phyloP scores from a whole-genome alignment of 1,140 invertebrate genomes.

The Zaprionus inermis region DNA sequence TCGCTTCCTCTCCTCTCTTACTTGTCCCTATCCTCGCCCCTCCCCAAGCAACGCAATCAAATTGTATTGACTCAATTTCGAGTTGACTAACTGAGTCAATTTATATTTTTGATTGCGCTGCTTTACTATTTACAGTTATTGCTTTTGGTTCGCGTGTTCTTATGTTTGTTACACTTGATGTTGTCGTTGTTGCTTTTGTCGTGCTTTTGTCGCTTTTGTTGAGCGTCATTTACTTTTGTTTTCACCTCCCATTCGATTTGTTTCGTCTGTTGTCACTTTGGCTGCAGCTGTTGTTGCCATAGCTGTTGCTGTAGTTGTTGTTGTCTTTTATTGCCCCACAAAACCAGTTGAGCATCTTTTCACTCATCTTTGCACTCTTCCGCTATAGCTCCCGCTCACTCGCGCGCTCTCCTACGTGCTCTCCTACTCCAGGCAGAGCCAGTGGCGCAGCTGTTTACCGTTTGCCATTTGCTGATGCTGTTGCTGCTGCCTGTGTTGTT shows the following conservation, averaged over 20 bases:
- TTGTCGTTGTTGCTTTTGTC: constrained; percentile 26
- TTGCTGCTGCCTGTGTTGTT: constrained; percentile 50
- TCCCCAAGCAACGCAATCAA: constrained; percentile 15
- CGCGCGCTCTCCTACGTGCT: not conserved
- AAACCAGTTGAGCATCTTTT: constrained; percentile 69
- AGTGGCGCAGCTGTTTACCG: constrained; percentile 54
- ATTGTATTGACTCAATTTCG: constrained; percentile 43
- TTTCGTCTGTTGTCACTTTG: constrained; percentile 33
- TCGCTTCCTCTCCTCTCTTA: not conserved
- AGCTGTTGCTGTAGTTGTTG: constrained; percentile 25
- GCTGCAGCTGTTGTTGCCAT: constrained; percentile 7
- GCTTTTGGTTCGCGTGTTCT: constrained; percentile 15
- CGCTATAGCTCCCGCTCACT: not conserved
- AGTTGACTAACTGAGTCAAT: constrained; percentile 81
- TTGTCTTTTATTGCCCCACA: constrained; percentile 61
- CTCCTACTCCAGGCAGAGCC: not conserved
- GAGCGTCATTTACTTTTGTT: constrained; percentile 68
- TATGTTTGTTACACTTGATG: constrained; percentile 32
- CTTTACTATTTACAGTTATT: constrained; percentile 40
- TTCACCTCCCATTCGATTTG: constrained; percentile 54
- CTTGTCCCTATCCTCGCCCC: too few relatives aligned
- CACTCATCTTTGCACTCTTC: constrained; percentile 30
- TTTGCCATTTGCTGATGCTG: constrained; percentile 50
- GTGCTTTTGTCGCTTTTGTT: constrained; percentile 68
- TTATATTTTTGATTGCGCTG: constrained; percentile 57